Evolutionary conservation across 1,140 invertebrate genomes (phyloP).

Genomic region (Panagrolaimus sp.): DNA sequence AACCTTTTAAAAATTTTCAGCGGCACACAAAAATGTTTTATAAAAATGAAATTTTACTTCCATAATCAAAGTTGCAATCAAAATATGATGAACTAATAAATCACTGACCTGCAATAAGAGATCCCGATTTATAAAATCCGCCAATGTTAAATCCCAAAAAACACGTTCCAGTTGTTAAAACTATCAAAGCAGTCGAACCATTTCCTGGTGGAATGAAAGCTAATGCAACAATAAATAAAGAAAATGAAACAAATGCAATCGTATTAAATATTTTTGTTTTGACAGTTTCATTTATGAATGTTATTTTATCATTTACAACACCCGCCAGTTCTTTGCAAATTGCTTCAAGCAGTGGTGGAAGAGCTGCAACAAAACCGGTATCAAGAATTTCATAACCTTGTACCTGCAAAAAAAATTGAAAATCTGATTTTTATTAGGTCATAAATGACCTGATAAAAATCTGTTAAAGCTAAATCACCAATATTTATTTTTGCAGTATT

Average conservation of each 20-base stretch:
- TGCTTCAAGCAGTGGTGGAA: conserved; percentile 31
- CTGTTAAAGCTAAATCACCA: too few relatives aligned
- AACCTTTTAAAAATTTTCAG: too few relatives aligned
- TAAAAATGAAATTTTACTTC: too few relatives aligned
- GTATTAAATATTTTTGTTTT: conserved; percentile 37
- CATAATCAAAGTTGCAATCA: too few relatives aligned
- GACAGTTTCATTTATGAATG: conserved; percentile 25
- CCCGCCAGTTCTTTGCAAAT: conserved; percentile 34
- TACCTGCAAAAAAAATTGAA: conserved; percentile 16
- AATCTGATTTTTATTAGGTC: too few relatives aligned
- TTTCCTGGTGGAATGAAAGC: conserved; percentile 30
- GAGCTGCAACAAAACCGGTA: conserved; percentile 33
- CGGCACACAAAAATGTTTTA: too few relatives aligned
- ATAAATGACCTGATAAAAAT: too few relatives aligned
- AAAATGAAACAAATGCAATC: conserved; percentile 29
- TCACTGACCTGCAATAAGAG: too few relatives aligned
- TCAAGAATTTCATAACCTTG: conserved; percentile 34
- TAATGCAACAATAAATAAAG: conserved; percentile 22
- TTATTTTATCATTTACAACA: conserved; percentile 30
- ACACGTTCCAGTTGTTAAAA: conserved; percentile 27
- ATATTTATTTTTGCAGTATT: too few relatives aligned
- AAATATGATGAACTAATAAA: too few relatives aligned
- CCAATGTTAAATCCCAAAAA: conserved; percentile 34
- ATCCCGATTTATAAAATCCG: conserved; percentile 33
- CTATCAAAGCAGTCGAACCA: conserved; percentile 21